Evolutionary conservation across 2,888 invertebrate genomes (phyloP), one percentile per base, ranked within the genome.

Genomic region (Sesia bembeciformis): DNA sequence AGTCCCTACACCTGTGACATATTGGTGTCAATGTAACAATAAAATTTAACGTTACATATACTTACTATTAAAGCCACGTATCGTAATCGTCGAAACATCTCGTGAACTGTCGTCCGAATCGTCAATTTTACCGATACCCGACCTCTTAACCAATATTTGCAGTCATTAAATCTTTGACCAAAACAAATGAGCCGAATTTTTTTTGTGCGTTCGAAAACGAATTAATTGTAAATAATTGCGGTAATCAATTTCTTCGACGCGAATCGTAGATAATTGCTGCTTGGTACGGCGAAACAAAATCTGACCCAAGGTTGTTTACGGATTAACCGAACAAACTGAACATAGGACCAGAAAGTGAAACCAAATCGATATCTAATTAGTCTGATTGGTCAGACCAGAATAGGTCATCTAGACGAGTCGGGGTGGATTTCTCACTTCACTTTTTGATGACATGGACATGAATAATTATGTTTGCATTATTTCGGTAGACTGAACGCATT

Each of bases 11-110:
- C 62, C 63, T 62, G 67, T 76, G 79, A 81, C 76, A 70, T 78
- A 81, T 84, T 74, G 82, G 82, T 88, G 87, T 84, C 86, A 84
- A 79, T 80, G 79, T 75, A 81, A 81, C 79, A 82, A 84, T 86
- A 84, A 85, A 84, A 80, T 77, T 83, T 77, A 61, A 80, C 74
- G 74, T 81, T 38, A 70, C 65, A 78, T 23, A 23, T 23, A 23
- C 80, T 80, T 82, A 80, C 81, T 79, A 74, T 76, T 72, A 78
- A 69, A 62, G 62, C 60, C 60, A 64, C 63, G 23, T 23, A 23
- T 23, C 62, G 68, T 72, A 60, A 67, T n/a, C 52, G 39, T 52
- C 23, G 7, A 23, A 40, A 61, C 61, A 59, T 68, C 65, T 63
- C 68, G 66, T 62, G 62, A 67, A 70, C 63, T 70, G 69, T 23